Conservation (phyloP, 2,797 vertebrate genomes). For the Microctenopoma lineatum region DNA sequence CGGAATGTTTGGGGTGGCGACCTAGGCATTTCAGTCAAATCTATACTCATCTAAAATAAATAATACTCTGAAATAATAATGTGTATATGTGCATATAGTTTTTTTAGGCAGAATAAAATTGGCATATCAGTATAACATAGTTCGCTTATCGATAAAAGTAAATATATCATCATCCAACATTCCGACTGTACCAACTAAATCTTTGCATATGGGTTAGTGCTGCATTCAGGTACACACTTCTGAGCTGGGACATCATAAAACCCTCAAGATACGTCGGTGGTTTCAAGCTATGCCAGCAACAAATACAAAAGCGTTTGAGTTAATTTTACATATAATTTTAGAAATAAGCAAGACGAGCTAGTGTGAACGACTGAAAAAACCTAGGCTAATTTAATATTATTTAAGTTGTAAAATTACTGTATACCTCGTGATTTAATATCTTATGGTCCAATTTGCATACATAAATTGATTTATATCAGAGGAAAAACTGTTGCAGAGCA, state of each 20-base stretch:
- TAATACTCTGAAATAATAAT: rapidly evolving
- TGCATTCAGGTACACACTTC: conserved; percentile 52
- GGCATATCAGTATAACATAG: rapidly evolving
- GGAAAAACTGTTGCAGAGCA: too few relatives aligned
- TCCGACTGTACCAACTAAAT: conserved; percentile 74
- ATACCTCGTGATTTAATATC: too few relatives aligned
- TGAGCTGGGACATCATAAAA: conserved; percentile 46
- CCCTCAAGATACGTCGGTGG: conserved; percentile 18
- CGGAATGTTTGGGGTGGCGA: conserved; percentile 67
- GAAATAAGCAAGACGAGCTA: neutral
- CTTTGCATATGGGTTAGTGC: conserved; percentile 13
- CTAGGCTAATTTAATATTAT: too few relatives aligned
- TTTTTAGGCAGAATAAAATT: rapidly evolving
- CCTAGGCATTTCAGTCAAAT: conserved; percentile 14
- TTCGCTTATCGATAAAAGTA: neutral
- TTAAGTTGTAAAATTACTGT: too few relatives aligned
- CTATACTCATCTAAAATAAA: neutral
- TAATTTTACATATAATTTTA: conserved; percentile 6
- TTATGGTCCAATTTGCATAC: too few relatives aligned
- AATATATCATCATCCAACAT: conserved; percentile 27
- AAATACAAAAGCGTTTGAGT: conserved; percentile 9
- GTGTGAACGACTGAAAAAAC: neutral
- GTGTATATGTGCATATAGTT: rapidly evolving
- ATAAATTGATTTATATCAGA: too few relatives aligned
- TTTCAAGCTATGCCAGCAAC: neutral